Percentiles rank a stretch among this genome's conserved stretches.
Conservation (phyloP, 2,888 invertebrate species). For the Stenodema calcarata region DNA sequence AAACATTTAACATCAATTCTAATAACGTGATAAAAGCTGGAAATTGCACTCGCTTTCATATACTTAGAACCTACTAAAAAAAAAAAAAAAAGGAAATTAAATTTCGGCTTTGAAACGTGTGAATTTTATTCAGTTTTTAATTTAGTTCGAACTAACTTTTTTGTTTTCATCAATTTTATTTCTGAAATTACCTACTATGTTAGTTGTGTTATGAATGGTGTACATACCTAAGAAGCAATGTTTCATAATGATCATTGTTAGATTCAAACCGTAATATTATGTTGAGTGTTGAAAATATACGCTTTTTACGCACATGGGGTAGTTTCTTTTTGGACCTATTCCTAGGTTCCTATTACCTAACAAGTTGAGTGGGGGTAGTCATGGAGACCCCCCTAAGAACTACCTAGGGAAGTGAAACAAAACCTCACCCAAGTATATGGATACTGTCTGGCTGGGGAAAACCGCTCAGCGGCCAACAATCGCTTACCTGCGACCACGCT, state of each 20-base stretch:
- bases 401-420: too few species aligned
- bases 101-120: background rate
- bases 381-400: too few species aligned
- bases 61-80: background rate
- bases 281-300: conserved; percentile 42
- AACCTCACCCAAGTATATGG: too few species aligned
- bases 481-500: too few species aligned
- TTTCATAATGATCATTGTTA: conserved; percentile 18
- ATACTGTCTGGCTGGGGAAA: too few species aligned
- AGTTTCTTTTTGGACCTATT: background rate
- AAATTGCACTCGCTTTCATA: background rate
- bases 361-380: too few species aligned
- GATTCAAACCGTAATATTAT: background rate
- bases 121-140: background rate
- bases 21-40: background rate
- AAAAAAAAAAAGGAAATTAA: background rate
- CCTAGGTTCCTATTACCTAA: too few species aligned
- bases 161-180: background rate
- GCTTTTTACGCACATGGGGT: conserved; percentile 34
- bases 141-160: background rate
- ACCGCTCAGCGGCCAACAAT: too few species aligned
- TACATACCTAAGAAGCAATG: conserved; percentile 2
- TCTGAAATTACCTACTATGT: background rate
- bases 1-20: background rate
- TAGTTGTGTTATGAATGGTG: conserved; percentile 28